Evolutionary conservation across 2,113 vertebrate genomes (phyloP), one percentile per base, ranked within the genome.

Genomic region (Prochilodus magdalenae): DNA sequence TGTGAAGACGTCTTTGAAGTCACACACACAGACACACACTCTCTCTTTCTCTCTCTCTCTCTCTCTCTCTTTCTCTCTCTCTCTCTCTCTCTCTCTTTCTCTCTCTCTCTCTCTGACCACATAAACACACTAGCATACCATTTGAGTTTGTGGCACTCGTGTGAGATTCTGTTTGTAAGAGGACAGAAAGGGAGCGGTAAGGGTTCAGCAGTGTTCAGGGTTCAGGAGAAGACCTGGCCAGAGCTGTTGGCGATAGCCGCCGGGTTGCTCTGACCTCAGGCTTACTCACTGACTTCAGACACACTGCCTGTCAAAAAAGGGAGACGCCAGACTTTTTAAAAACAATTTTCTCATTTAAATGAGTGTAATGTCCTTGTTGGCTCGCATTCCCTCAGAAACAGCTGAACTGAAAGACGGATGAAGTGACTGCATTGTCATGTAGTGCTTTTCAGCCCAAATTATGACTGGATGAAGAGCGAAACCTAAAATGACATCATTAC

Each of bases 1-100:
- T 0, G 86, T 81, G 87, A 90, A 90, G 85, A 73, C 87, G 84
- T 49, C 81, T 85, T 60, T 49, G 72, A 87, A 76, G 73, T 86
- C 36, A 73, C 29, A 27, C 51, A 27, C 79, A 65, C 33, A 59
- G 69, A 75, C 40, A 29, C 67, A 5, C 11, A 0, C 18, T 16
- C 78, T 29, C 80, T 75, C 80, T 75, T 69, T 22, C 62, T 74
- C 71, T 67, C 79, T 36, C 69, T 75, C 76, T 75, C 30, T 4
- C 29, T 70, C 49, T 73, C 30, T 65, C 26, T n/a, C n/a, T n/a
- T n/a, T n/a, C n/a, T n/a, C n/a, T n/a, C n/a, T n/a, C n/a, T n/a
- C n/a, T n/a, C n/a, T n/a, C n/a, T n/a, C n/a, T n/a, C n/a, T n/a
- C n/a, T n/a, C n/a, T n/a, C n/a, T n/a, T n/a, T n/a, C n/a, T n/a